These are phyloP conservation scores for Euura saliciscinereae DNA, from an alignment of 1,140 invertebrate species.

Conservation along the genomic window DNA sequence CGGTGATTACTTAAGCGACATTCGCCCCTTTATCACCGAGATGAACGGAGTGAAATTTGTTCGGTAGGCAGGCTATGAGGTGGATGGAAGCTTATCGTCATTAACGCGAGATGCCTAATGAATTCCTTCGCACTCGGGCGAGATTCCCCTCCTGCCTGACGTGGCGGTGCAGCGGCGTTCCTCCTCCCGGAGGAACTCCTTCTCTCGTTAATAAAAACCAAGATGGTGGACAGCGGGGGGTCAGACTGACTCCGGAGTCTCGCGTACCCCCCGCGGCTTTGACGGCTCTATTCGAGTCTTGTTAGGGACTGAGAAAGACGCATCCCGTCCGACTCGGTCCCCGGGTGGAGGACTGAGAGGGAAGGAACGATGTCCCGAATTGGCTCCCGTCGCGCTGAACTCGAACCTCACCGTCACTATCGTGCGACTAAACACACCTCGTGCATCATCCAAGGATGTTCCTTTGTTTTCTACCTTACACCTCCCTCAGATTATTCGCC, in stretches of 20 bases:
- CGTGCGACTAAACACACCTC: conserved; percentile 61
- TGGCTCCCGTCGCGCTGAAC: conserved; percentile 56
- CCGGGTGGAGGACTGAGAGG: conserved; percentile 12
- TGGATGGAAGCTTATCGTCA: conserved; percentile 4
- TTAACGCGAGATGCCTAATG: conserved; percentile 10
- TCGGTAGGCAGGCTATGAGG: not conserved
- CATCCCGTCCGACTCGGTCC: not conserved
- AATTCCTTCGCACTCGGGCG: conserved; percentile 9
- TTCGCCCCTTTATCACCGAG: not conserved
- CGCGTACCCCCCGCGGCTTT: conserved; percentile 56
- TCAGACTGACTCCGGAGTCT: conserved; percentile 41
- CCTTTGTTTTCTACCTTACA: conserved; percentile 50
- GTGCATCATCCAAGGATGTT: conserved; percentile 51
- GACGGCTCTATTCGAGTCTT: conserved; percentile 60
- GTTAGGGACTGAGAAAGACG: conserved; percentile 38
- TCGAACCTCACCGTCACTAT: conserved; percentile 51
- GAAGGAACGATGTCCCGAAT: conserved; percentile 36
- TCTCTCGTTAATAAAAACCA: conserved; percentile 61
- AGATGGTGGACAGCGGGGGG: conserved; percentile 57
- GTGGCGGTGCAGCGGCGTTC: conserved; percentile 24
- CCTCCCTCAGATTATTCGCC: conserved; percentile 18
- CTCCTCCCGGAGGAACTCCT: conserved; percentile 15
- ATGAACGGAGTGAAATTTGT: not conserved
- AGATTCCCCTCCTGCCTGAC: not conserved
- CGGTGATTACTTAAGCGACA: not conserved